A percentile compares a stretch with the other conserved stretches of the same genome.
phyloP scores from a whole-genome alignment of 2,888 invertebrate genomes.

The Cerastis leucographa region DNA sequence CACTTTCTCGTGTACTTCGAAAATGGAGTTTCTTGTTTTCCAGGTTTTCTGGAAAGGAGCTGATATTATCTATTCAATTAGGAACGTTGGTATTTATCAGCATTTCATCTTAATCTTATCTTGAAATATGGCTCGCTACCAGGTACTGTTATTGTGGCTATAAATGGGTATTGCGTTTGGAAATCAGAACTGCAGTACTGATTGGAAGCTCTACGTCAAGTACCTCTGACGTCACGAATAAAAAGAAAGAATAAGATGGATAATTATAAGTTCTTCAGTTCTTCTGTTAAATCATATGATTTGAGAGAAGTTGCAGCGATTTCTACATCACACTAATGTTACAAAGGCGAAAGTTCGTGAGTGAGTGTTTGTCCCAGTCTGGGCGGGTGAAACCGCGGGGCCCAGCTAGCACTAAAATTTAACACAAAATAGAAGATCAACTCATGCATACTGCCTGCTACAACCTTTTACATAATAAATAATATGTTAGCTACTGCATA shows the following conservation, averaged over 20 bases:
- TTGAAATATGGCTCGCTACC: neutral
- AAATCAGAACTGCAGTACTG: neutral
- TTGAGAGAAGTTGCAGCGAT: neutral
- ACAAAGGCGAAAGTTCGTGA: too few species aligned
- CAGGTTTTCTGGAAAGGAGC: slow-evolving; percentile 2
- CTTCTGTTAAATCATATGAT: neutral
- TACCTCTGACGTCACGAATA: slow-evolving; percentile 42
- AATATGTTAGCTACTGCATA: neutral
- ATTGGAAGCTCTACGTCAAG: slow-evolving; percentile 10
- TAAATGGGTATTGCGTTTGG: slow-evolving; percentile 14
- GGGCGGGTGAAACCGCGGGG: too few species aligned
- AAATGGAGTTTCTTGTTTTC: slow-evolving; percentile 30
- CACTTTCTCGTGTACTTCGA: slow-evolving; percentile 55
- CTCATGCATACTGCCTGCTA: neutral
- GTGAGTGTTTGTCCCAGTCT: too few species aligned
- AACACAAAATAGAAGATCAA: neutral
- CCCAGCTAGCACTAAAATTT: neutral
- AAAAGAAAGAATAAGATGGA: too few species aligned
- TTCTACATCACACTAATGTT: neutral
- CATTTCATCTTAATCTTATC: neutral
- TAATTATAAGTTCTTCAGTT: slow-evolving; percentile 3
- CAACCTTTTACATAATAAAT: neutral
- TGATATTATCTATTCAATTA: slow-evolving; percentile 4
- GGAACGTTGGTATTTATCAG: neutral
- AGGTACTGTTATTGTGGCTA: neutral